Conservation (phyloP, 2,797 vertebrate genomes). For the Syngnathus acus region DNA sequence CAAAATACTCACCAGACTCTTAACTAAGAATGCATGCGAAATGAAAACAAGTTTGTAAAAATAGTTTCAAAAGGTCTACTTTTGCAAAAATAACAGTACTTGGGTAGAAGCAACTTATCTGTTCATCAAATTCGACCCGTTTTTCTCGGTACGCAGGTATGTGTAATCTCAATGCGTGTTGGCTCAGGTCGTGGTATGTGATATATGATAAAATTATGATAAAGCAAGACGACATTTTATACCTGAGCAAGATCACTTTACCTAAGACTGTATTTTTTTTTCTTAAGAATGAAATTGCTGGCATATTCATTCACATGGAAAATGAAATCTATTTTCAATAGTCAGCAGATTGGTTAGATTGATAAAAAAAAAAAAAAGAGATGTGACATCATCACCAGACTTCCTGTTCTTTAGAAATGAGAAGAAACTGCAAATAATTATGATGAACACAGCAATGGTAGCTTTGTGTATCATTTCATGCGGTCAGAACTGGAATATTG, state of each 20-base stretch:
- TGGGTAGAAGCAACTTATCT: not conserved
- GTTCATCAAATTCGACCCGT: not conserved
- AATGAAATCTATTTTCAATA: not conserved
- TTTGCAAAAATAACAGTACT: not conserved
- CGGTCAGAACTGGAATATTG: not conserved
- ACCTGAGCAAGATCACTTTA: not conserved
- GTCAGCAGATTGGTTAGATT: too few species aligned
- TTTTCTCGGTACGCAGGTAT: not conserved
- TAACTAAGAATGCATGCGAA: not conserved
- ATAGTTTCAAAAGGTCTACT: not conserved
- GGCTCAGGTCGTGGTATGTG: not conserved
- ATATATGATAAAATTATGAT: slow-evolving; percentile 1
- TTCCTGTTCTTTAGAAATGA: slow-evolving; percentile 1
- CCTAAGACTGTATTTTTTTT: not conserved
- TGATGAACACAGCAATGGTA: not conserved
- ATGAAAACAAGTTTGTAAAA: not conserved
- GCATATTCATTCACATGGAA: not conserved
- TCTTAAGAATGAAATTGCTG: not conserved
- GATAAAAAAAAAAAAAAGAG: not conserved
- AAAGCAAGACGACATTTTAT: not conserved
- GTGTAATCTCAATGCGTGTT: not conserved
- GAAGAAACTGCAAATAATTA: not conserved
- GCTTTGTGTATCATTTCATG: not conserved
- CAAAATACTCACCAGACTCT: not conserved
- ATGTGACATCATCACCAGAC: not conserved